Evolutionary conservation across 2,888 invertebrate genomes (phyloP).

Genomic region (Epirrita christyi): DNA sequence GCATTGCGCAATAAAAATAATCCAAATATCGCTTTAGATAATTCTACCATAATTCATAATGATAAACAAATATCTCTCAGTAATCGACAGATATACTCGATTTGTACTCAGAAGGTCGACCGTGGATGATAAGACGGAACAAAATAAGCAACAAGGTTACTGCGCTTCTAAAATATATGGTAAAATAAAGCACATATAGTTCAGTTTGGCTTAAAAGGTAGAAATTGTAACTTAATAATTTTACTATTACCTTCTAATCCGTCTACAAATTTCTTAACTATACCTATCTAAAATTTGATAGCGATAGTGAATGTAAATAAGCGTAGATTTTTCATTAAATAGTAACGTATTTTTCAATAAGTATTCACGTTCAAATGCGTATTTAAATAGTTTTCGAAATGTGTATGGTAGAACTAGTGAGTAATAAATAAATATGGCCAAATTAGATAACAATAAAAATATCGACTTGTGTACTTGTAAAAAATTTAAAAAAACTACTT

Average conservation of each 20-base stretch:
- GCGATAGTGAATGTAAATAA: constrained; percentile 10
- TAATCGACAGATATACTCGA: not conserved
- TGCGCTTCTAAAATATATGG: constrained; percentile 7
- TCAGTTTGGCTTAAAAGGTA: constrained; percentile 22
- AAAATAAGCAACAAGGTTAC: constrained; percentile 17
- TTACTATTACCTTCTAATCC: not conserved
- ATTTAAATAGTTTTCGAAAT: constrained; percentile 49
- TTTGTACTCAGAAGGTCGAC: constrained; percentile 2
- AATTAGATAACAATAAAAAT: constrained; percentile 42
- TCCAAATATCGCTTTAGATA: constrained; percentile 8
- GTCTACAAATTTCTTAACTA: not conserved
- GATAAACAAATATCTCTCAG: not conserved
- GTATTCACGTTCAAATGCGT: constrained; percentile 21
- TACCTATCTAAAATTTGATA: not conserved
- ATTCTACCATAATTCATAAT: not conserved
- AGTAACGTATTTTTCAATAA: constrained; percentile 48
- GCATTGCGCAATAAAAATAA: constrained; percentile 1
- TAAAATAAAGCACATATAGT: constrained; percentile 16
- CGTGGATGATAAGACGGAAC: constrained; percentile 17
- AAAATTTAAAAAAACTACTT: too few species aligned
- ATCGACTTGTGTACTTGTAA: not conserved
- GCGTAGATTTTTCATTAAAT: constrained; percentile 45
- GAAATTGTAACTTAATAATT: constrained; percentile 1
- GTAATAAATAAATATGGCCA: constrained; percentile 56
- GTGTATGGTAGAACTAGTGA: constrained; percentile 46